A percentile compares a stretch with the other conserved stretches of the same genome.
These are phyloP conservation scores for Poecilia wingei DNA, from an alignment of 2,797 vertebrate species.

Conservation along the genomic window DNA sequence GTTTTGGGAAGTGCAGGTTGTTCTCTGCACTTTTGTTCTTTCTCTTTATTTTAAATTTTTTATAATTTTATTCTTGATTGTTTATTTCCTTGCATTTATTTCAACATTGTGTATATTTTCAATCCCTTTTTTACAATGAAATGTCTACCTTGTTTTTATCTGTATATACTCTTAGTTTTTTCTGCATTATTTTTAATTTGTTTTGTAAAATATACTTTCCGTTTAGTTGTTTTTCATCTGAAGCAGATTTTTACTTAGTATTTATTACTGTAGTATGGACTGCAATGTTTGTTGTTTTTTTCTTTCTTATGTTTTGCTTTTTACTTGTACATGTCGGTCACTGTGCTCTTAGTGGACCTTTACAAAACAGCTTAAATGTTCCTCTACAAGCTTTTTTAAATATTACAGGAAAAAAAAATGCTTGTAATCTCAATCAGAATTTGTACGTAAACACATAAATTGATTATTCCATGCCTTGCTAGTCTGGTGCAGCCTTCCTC, in stretches of 20 bases:
- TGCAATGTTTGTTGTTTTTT: not conserved
- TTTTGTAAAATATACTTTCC: not conserved
- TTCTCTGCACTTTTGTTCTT: not conserved
- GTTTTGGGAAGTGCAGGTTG: not conserved
- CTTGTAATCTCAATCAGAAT: slow-evolving; percentile 28
- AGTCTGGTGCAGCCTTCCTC: slow-evolving; percentile 61
- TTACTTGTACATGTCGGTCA: not conserved
- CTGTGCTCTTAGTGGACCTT: not conserved
- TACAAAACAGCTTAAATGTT: not conserved
- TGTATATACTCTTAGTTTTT: not conserved
- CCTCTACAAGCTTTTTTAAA: not conserved
- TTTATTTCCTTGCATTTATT: not conserved
- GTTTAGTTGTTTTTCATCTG: not conserved
- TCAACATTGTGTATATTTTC: not conserved
- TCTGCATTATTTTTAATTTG: not conserved
- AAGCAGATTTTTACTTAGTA: not conserved
- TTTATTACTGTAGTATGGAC: not conserved
- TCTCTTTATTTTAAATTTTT: not conserved
- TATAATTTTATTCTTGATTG: not conserved
- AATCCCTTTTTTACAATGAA: not conserved
- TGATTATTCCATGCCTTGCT: slow-evolving; percentile 61
- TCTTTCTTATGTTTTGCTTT: not conserved
- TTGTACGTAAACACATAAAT: slow-evolving; percentile 65
- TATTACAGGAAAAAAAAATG: not conserved
- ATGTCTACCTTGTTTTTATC: too few species aligned